Evolutionary conservation across 2,888 invertebrate species (phyloP).

Genomic region (Lysandra bellargus): DNA sequence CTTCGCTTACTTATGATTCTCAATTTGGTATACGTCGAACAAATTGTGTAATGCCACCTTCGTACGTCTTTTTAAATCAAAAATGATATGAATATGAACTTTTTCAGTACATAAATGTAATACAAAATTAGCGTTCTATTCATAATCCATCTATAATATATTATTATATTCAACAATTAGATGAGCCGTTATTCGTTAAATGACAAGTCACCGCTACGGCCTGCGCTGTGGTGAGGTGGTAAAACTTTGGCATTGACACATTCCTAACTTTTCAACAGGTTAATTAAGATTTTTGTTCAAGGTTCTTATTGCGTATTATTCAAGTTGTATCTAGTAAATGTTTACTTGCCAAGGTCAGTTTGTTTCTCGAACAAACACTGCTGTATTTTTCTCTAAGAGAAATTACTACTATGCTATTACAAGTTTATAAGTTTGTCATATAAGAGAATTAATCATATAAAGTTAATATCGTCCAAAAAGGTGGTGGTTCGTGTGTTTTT

Average conservation of each 20-base stretch:
- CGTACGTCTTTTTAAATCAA: too few species aligned
- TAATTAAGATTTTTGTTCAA: constrained; percentile 23
- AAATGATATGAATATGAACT: neutral
- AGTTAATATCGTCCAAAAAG: too few species aligned
- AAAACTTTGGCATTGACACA: constrained; percentile 29
- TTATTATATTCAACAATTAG: neutral
- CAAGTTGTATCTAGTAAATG: constrained; percentile 24
- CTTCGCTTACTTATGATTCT: neutral
- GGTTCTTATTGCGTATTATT: constrained; percentile 26
- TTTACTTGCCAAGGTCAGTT: constrained; percentile 4
- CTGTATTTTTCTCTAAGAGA: constrained; percentile 1
- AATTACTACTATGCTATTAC: neutral
- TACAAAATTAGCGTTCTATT: neutral
- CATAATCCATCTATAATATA: neutral
- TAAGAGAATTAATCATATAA: neutral
- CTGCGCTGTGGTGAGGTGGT: neutral
- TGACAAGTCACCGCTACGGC: neutral
- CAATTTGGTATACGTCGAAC: neutral
- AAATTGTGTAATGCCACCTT: neutral
- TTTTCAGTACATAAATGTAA: neutral
- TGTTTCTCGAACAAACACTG: constrained; percentile 1
- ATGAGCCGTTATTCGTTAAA: neutral
- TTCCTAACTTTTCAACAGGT: constrained; percentile 29
- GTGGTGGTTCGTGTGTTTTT: too few species aligned
- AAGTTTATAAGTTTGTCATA: neutral